phyloP scores from a whole-genome alignment of 2,888 invertebrate species.

The Empis livida region DNA sequence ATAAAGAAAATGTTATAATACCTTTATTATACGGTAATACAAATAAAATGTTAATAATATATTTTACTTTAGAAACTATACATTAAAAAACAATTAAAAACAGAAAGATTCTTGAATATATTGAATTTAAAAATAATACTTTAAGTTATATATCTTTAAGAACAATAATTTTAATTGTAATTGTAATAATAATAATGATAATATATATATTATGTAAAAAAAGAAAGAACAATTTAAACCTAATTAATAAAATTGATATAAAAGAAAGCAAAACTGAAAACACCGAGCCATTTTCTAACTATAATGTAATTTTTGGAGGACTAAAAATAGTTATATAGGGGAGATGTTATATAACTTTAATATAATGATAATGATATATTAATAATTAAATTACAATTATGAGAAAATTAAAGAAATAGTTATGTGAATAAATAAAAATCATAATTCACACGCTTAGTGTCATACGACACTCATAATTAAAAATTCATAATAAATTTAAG shows the following conservation, averaged over 20 bases:
- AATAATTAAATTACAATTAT: no score
- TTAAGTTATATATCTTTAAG: no score
- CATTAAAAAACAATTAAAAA: not conserved
- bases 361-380: no score
- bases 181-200: no score
- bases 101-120: not conserved
- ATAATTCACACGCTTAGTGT: no score
- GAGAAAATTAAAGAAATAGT: no score
- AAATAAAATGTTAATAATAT: not conserved
- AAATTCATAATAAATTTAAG: no score
- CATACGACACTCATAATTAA: no score
- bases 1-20: not conserved
- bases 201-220: no score
- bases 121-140: not conserved
- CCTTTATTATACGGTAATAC: not conserved
- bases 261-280: conserved; percentile 1
- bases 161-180: no score
- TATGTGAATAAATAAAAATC: no score
- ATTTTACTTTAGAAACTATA: not conserved
- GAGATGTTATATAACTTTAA: conserved; percentile 1
- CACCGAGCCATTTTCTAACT: not conserved
- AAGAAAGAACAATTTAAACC: not conserved
- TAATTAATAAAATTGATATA: conserved; percentile 1
- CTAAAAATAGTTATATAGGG: conserved; percentile 1
- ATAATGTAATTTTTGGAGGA: conserved; percentile 3